Conservation (phyloP, 2,113 vertebrate genomes). For the Otocyon megalotis region DNA sequence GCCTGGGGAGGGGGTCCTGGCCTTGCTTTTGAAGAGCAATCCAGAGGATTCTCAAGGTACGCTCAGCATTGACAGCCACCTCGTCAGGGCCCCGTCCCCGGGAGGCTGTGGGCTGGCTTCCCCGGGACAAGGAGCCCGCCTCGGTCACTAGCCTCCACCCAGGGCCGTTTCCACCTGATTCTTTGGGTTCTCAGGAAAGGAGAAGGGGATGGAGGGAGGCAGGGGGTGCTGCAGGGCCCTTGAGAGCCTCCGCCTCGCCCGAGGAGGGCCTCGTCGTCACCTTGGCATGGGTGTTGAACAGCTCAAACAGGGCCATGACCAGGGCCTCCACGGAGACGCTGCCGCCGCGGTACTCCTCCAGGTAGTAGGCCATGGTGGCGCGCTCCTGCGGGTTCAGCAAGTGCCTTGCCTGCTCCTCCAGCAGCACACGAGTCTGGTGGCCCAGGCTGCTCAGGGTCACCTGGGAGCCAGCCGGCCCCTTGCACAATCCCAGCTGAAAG, state of each 20-base stretch:
- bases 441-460: slow-evolving; percentile 97
- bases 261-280: slow-evolving; percentile 54
- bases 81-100: background rate
- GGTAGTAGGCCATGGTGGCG: slow-evolving; percentile 96
- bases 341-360: slow-evolving; percentile 95
- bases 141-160: background rate
- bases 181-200: background rate
- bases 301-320: slow-evolving; percentile 95
- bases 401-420: slow-evolving; percentile 96
- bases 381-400: slow-evolving; percentile 93
- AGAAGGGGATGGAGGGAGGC: background rate
- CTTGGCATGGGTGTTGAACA: slow-evolving; percentile 98
- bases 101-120: background rate
- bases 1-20: background rate
- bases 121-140: accelerated
- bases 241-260: background rate
- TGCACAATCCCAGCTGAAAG: slow-evolving; percentile 93
- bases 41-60: background rate
- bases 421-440: slow-evolving; percentile 93
- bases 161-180: background rate
- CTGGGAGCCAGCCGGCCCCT: slow-evolving; percentile 95
- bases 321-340: slow-evolving; percentile 94
- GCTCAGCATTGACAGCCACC: background rate
- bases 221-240: background rate
- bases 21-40: background rate